Percentiles rank a stretch among this genome's conserved stretches.
phyloP scores from a whole-genome alignment of 1,140 invertebrate species.

The Argopecten irradians region DNA sequence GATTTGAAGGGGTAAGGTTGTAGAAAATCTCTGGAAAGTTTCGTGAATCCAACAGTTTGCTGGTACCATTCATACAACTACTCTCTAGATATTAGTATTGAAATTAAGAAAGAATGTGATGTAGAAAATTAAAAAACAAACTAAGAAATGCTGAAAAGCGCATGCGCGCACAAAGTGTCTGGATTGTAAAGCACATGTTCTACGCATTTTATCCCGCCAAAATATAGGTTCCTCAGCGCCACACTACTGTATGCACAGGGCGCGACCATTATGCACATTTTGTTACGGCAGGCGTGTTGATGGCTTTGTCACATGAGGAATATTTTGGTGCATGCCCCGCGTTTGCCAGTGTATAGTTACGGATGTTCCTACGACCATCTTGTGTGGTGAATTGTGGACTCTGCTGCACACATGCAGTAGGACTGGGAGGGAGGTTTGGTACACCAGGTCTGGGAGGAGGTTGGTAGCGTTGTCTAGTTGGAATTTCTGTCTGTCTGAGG shows the following conservation, averaged over 20 bases:
- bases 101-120: not conserved
- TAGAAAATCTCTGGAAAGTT: not conserved
- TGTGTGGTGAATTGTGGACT: conserved; percentile 9
- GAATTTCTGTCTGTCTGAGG: conserved; percentile 4
- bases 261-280: conserved; percentile 13
- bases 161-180: not conserved
- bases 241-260: not conserved
- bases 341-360: conserved; percentile 3
- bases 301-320: conserved; percentile 8
- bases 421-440: conserved; percentile 1
- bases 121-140: not conserved
- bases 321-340: not conserved
- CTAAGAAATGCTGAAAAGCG: not conserved
- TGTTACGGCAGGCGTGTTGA: conserved; percentile 2
- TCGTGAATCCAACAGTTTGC: not conserved
- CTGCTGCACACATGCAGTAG: conserved; percentile 19
- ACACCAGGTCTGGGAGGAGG: conserved; percentile 19
- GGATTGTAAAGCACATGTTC: not conserved
- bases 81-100: not conserved
- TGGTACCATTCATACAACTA: not conserved
- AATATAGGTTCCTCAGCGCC: not conserved
- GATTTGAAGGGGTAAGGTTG: not conserved
- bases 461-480: conserved; percentile 13
- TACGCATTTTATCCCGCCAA: conserved; percentile 5
- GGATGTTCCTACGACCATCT: conserved; percentile 20